Conservation (phyloP, 2,888 invertebrate genomes). For the Teinopalpus imperialis region DNA sequence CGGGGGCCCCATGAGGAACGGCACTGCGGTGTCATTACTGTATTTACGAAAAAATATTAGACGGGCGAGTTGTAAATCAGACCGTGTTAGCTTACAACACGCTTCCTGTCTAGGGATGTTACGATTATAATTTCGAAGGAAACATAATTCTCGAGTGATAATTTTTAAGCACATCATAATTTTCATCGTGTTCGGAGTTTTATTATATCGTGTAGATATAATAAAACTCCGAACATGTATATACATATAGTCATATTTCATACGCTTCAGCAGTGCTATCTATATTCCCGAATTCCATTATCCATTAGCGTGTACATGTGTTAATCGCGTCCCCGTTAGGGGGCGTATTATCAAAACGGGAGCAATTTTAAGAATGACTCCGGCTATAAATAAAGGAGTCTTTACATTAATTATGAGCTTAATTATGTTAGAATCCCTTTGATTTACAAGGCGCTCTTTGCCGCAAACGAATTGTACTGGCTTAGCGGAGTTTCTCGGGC, state of each 20-base stretch:
- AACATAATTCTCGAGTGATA: conserved; percentile 59
- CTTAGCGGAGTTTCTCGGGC: conserved; percentile 71
- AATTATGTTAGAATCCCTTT: conserved; percentile 80
- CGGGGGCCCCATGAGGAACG: conserved; percentile 50
- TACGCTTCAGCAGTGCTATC: conserved; percentile 27
- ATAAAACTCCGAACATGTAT: too few species aligned
- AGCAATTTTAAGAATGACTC: conserved; percentile 77
- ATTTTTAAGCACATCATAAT: conserved; percentile 44
- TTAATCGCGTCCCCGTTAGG: conserved; percentile 65
- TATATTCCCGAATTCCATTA: conserved; percentile 42
- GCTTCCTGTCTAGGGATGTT: conserved; percentile 63
- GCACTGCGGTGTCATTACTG: conserved; percentile 53
- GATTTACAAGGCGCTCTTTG: conserved; percentile 79
- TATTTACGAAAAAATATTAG: conserved; percentile 59
- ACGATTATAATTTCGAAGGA: conserved; percentile 61
- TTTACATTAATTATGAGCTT: conserved; percentile 81
- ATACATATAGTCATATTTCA: conserved; percentile 30
- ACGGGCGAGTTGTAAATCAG: conserved; percentile 60
- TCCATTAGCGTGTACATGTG: conserved; percentile 72
- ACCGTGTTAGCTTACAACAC: conserved; percentile 43
- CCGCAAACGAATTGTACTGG: conserved; percentile 79
- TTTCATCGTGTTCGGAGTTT: conserved; percentile 33
- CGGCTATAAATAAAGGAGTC: conserved; percentile 76
- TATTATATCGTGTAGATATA: conserved; percentile 40
- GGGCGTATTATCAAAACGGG: conserved; percentile 68